Base-by-base conservation (phyloP, 1,140 invertebrate genomes). In the Bombus cullumanus region DNA sequence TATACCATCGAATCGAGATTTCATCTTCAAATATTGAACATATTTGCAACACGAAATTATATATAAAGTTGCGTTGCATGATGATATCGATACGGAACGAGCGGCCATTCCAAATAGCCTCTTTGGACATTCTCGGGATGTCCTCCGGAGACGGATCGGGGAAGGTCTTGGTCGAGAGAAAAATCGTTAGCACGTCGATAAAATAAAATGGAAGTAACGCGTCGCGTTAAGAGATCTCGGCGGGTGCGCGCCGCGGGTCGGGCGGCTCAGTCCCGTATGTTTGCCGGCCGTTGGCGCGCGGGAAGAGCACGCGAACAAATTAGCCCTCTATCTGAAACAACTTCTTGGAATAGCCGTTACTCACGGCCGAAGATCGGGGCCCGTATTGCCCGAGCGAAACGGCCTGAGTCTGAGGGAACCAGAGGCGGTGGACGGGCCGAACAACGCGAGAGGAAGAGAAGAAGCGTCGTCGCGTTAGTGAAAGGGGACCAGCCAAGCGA, bases 291-390 rank as follows among this genome's bases (percentile, higher is more conserved):
- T 43, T 37, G 78, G 71, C 62, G 39, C 59, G 88, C 39, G 72
- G 73, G 83, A 62, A 37, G 74, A 81, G 83, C 92, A 92, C 91
- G 91, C 89, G 93, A 93, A 94, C 93, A 93, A 95, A 95, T 95
- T 94, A 94, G 94, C 94, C 93, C 91, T 92, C 94, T 94, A 94
- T 94, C 93, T 94, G 93, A 95, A 95, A 95, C 94, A 94, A 95
- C 93, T 95, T 94, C 94, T 94, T 90, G 93, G 94, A 95, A 95
- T 94, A 94, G 94, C 92, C 94, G 94, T 95, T 94, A 94, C 94
- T 94, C 93, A 94, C 93, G 92, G 90, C 88, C 88, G 88, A 90
- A 91, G 88, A 87, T 89, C 81, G 85, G 89, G 86, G 47, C 80
- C 88, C 88, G 83, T 85, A 85, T 83, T 86, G 87, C 68, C 73